A percentile compares a stretch with the other conserved stretches of the same genome.
Evolutionary conservation across 2,797 vertebrate species (phyloP).

Genomic region (Helarctos malayanus): DNA sequence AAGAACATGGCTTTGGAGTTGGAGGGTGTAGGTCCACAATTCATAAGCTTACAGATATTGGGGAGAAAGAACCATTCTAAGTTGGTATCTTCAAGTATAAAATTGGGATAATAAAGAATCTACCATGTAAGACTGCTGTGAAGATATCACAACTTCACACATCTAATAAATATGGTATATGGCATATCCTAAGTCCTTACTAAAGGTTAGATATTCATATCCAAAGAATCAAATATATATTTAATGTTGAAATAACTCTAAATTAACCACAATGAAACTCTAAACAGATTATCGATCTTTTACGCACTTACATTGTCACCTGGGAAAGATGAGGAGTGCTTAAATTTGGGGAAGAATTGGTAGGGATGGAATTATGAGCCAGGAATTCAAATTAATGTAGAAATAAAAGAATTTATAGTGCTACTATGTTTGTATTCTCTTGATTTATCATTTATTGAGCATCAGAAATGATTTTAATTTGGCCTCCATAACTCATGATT

Average conservation of each 20-base stretch:
- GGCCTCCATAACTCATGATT: conserved; percentile 32
- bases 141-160: not conserved
- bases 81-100: not conserved
- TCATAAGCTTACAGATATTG: not conserved
- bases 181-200: not conserved
- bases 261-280: not conserved
- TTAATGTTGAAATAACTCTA: conserved; percentile 7
- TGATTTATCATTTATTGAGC: conserved; percentile 60
- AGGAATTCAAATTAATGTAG: conserved; percentile 20
- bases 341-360: not conserved
- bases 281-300: not conserved
- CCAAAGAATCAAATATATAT: not conserved
- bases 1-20: not conserved
- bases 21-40: not conserved
- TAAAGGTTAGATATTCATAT: not conserved
- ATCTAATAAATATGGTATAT: not conserved
- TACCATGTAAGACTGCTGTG: not conserved
- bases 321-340: not conserved
- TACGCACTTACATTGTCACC: not conserved
- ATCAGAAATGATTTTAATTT: conserved; percentile 60
- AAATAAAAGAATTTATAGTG: conserved; percentile 54
- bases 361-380: not conserved
- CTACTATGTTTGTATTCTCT: not conserved
- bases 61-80: not conserved
- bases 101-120: not conserved